Evolutionary conservation across 2,797 vertebrate genomes (phyloP), one percentile per base, ranked within the genome.

Genomic region (Ctenosaura bakeri): DNA sequence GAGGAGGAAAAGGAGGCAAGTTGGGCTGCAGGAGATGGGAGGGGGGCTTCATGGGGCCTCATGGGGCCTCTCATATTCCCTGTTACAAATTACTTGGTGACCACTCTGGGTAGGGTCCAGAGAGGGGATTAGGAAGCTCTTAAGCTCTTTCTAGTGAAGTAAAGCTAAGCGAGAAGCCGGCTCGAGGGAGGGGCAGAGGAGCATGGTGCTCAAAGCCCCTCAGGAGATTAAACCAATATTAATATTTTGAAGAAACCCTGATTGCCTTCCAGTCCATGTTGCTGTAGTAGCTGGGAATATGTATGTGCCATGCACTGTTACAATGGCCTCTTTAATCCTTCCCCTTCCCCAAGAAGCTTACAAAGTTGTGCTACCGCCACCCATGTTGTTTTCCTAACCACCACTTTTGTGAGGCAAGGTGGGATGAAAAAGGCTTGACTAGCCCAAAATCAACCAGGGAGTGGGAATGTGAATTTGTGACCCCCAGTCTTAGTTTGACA

Each of bases 161-260:
- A 38, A 52, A 50, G 42, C 42, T 54, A 50, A 82, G 76, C 29
- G n/a, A 80, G 32, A 69, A 24, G n/a, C 29, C 71, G 50, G n/a
- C 12, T 71, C 38, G 78, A 56, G 26, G 66, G 78, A 29, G 87
- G 77, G 24, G 89, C 42, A 74, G 22, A 8, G 69, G 52, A 74
- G 38, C 16, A 3, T n/a, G 7, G 42, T 3, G 12, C 42, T 80
- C 79, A 52, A 50, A 62, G 42, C 46, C 74, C 16, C 46, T 54
- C n/a, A 13, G 10, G 42, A 46, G 35, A 46, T 71, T 79, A 80
- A 80, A n/a, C 83, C 52, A 59, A 59, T 52, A 80, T 71, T 73
- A 56, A 69, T 79, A 29, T 86, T 86, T 85, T 71, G 77, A 74
- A 90, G 38, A 74, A 81, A 82, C 22, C 32, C 32, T 85, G 50